Evolutionary conservation across 2,113 vertebrate genomes (phyloP), one percentile per base, ranked within the genome.

Genomic region (Turnix velox): DNA sequence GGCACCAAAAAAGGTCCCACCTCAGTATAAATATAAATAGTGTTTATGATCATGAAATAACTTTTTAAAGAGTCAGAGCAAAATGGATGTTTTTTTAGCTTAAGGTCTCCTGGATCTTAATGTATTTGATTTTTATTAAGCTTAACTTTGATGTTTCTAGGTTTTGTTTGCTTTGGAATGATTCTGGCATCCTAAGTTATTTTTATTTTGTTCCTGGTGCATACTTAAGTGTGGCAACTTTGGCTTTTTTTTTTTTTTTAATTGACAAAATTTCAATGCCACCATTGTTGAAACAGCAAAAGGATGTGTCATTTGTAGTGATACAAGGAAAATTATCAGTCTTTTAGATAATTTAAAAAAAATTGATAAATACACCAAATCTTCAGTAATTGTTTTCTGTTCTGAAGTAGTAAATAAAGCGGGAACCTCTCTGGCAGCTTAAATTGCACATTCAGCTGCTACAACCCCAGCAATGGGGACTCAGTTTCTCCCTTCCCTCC

Each of bases 111-210:
- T 76, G 39, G 67, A 77, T 79, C 67, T 73, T 88, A 76, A 49
- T 87, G 42, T 83, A 90, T 85, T 91, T 76, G 4, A 88, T 83
- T 94, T 88, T 58, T 91, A 62, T 88, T 85, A 94, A 89, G 94
- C 91, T 78, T 96, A 88, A 77, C 57, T 88, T 72, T 61, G 31
- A 76, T 91, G 91, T 95, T 95, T 94, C 92, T 93, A 93, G 88
- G 18, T 25, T 80, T 51, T 84, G 62, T 87, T 96, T 94, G 68
- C 54, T 90, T 95, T 96, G 94, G 85, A 95, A 74, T 0, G 1
- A 37, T 52, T 87, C 40, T 75, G 57, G 49, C 31, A 78, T 84
- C 69, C 54, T 51, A 73, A 90, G 42, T 46, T 92, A 80, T 91
- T 89, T 91, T 92, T 88, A 54, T 76, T n/a, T 79, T 77, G 14